phyloP scores from a whole-genome alignment of 2,888 invertebrate genomes.

The Tupiocoris notatus region DNA sequence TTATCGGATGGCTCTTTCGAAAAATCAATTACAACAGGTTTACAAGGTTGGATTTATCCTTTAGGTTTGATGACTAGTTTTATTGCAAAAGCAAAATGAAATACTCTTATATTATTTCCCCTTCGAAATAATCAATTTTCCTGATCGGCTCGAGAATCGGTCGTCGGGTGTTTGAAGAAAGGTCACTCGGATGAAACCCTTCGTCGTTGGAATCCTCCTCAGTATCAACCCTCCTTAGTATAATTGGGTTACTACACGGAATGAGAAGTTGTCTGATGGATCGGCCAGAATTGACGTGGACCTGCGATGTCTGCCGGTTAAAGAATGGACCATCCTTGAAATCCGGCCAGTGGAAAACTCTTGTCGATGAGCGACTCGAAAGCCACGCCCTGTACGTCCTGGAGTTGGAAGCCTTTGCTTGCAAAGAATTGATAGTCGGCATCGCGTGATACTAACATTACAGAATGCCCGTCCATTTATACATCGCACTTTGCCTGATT shows the following conservation, averaged over 20 bases:
- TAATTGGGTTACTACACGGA: slow-evolving; percentile 16
- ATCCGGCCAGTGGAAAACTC: too few species aligned
- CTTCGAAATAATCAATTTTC: neutral
- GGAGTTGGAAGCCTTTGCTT: neutral
- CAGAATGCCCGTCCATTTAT: neutral
- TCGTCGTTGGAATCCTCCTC: neutral
- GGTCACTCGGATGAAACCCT: neutral
- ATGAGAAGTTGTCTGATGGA: slow-evolving; percentile 17
- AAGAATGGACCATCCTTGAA: neutral
- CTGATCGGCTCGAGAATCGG: neutral
- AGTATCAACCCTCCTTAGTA: neutral
- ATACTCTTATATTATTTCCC: too few species aligned
- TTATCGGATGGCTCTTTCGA: too few species aligned
- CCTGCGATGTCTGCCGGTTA: neutral
- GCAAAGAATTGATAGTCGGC: neutral
- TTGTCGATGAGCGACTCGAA: neutral
- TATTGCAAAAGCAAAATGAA: too few species aligned
- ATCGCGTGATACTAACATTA: neutral
- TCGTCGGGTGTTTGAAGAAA: neutral
- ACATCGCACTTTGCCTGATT: neutral
- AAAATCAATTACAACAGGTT: too few species aligned
- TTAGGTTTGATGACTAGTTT: too few species aligned
- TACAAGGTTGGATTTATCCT: too few species aligned
- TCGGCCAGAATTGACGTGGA: neutral
- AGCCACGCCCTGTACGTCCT: neutral